Percentiles rank a stretch among this genome's conserved stretches.
Conservation (phyloP, 1,140 invertebrate species). For the Aporrectodea caliginosa region DNA sequence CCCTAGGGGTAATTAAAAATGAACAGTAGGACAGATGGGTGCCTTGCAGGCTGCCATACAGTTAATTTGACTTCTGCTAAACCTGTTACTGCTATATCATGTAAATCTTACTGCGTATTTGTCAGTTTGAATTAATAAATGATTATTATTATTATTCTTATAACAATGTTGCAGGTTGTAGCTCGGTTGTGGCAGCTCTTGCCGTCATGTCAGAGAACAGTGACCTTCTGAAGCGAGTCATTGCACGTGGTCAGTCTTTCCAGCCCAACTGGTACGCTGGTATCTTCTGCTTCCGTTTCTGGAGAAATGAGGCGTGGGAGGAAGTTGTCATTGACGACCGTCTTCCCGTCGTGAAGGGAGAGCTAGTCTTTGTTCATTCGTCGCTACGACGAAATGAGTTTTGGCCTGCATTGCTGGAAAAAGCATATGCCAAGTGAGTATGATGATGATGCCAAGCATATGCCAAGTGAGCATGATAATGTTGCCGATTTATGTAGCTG, state of each 20-base stretch:
- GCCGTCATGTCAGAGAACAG: not conserved
- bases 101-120: not conserved
- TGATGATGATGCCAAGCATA: not conserved
- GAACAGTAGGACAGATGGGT: too few species aligned
- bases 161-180: not conserved
- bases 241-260: not conserved
- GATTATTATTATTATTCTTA: not conserved
- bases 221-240: not conserved
- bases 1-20: too few species aligned
- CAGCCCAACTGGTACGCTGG: constrained; percentile 12
- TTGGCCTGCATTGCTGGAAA: constrained; percentile 50
- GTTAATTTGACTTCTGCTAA: not conserved
- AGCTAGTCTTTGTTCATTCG: constrained; percentile 64
- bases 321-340: constrained; percentile 70
- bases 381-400: constrained; percentile 57
- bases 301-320: constrained; percentile 69
- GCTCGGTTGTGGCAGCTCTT: not conserved
- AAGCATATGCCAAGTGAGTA: constrained; percentile 51
- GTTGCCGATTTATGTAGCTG: too few species aligned
- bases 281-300: constrained; percentile 64
- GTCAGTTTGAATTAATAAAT: not conserved
- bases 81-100: not conserved
- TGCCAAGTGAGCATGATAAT: too few species aligned
- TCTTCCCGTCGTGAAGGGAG: constrained; percentile 65
- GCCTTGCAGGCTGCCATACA: too few species aligned